phyloP scores from a whole-genome alignment of 2,113 vertebrate genomes.

The Phocoena sinus region DNA sequence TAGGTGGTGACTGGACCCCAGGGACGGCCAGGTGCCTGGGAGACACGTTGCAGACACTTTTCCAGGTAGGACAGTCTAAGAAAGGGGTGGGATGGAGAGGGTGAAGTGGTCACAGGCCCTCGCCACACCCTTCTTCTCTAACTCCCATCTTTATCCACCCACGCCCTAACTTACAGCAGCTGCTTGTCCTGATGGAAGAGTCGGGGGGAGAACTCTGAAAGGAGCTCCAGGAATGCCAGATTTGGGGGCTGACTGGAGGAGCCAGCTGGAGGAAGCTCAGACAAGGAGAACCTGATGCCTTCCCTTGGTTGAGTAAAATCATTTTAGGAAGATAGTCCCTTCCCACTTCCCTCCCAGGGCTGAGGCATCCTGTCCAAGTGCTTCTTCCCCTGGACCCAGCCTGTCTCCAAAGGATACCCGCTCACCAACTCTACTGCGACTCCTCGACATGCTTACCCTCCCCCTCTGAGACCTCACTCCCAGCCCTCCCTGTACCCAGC shows the following conservation, averaged over 20 bases:
- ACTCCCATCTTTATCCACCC: background rate
- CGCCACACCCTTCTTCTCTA: background rate
- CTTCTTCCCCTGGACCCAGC: background rate
- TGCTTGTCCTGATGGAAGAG: constrained; percentile 83
- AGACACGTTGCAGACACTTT: constrained; percentile 70
- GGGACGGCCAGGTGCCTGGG: background rate
- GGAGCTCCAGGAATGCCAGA: constrained; percentile 87
- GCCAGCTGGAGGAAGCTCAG: constrained; percentile 50
- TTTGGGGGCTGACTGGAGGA: constrained; percentile 74
- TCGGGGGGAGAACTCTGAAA: constrained; percentile 91
- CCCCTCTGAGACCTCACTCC: background rate
- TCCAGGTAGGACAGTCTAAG: constrained; percentile 80
- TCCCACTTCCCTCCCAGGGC: background rate
- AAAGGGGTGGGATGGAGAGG: background rate
- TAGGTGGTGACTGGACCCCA: constrained; percentile 82
- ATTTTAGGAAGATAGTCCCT: constrained; percentile 5
- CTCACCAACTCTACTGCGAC: background rate
- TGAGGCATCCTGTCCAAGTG: background rate
- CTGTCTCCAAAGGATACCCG: background rate
- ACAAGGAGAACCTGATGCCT: constrained; percentile 87
- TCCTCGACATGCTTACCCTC: background rate
- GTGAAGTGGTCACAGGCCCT: background rate
- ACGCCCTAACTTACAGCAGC: constrained; percentile 82
- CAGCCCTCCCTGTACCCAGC: background rate
- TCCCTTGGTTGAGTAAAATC: constrained; percentile 79